These are phyloP conservation scores for Junco hyemalis DNA, from an alignment of 2,113 vertebrate species.

Conservation along the genomic window DNA sequence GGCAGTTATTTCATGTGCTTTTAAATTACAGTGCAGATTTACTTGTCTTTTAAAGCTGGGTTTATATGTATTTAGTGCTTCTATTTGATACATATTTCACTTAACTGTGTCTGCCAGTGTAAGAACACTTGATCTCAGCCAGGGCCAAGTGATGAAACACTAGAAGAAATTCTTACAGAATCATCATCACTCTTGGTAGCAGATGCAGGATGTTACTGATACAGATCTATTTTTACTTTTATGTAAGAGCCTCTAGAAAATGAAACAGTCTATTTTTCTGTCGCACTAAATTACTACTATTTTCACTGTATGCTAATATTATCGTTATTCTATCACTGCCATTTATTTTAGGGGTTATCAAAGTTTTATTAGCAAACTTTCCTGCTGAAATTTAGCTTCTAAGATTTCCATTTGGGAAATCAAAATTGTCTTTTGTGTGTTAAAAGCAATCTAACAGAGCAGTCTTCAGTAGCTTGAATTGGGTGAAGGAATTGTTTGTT, in stretches of 20 bases:
- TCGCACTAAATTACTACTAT: neutral
- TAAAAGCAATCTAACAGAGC: neutral
- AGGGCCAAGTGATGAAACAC: neutral
- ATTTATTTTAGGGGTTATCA: neutral
- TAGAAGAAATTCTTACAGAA: neutral
- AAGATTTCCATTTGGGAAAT: neutral
- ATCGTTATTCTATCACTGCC: neutral
- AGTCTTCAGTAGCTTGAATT: neutral
- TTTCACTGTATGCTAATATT: neutral
- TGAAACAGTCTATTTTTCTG: neutral
- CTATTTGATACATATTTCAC: neutral
- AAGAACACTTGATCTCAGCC: neutral
- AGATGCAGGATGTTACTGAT: neutral
- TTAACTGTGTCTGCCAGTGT: neutral
- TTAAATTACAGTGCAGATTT: neutral
- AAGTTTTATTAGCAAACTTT: neutral
- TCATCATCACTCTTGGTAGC: fast-evolving
- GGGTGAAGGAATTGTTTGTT: neutral
- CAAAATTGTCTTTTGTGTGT: neutral
- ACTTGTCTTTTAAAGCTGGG: neutral
- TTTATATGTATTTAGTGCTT: neutral
- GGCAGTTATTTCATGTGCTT: neutral
- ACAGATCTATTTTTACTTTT: neutral
- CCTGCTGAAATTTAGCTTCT: neutral
- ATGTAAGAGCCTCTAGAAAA: neutral